These are phyloP conservation scores for Xestia xanthographa DNA, from an alignment of 2,888 invertebrate species.

Conservation along the genomic window DNA sequence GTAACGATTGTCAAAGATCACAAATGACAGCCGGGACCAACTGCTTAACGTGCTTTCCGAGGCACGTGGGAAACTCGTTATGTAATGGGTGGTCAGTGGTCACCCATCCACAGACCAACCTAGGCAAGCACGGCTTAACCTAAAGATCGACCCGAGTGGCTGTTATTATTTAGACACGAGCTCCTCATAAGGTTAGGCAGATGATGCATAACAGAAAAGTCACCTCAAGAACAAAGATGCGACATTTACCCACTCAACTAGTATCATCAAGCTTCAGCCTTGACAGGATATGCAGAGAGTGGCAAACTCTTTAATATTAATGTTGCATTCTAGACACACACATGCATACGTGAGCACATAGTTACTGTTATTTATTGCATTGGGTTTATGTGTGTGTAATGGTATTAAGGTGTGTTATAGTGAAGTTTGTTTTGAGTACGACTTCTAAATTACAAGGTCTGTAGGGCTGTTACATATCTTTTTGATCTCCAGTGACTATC, in stretches of 20 bases:
- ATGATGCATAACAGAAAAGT: not conserved
- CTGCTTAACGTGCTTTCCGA: no score
- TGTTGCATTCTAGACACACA: conserved; percentile 62
- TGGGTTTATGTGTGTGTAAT: conserved; percentile 55
- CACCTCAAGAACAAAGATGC: conserved; percentile 11
- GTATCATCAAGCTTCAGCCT: conserved; percentile 53
- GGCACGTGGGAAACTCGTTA: no score
- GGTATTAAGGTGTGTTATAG: conserved; percentile 50
- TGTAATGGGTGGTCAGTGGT: no score
- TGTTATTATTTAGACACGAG: no score
- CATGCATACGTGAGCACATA: not conserved
- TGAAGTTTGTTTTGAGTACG: fast-evolving
- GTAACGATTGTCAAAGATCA: no score
- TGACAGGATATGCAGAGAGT: conserved; percentile 58
- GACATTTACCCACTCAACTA: conserved; percentile 17
- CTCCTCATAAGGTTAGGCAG: no score
- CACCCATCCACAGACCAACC: no score
- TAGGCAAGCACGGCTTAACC: no score
- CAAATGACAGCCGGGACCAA: no score
- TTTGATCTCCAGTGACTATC: no score
- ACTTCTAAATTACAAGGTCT: not conserved
- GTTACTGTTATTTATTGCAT: conserved; percentile 54
- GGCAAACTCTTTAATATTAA: conserved; percentile 59
- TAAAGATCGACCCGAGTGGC: no score
- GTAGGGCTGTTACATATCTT: no score